Percentiles rank a stretch among this genome's conserved stretches.
Conservation (phyloP, 2,888 invertebrate species). For the Oscheius myriophilus region DNA sequence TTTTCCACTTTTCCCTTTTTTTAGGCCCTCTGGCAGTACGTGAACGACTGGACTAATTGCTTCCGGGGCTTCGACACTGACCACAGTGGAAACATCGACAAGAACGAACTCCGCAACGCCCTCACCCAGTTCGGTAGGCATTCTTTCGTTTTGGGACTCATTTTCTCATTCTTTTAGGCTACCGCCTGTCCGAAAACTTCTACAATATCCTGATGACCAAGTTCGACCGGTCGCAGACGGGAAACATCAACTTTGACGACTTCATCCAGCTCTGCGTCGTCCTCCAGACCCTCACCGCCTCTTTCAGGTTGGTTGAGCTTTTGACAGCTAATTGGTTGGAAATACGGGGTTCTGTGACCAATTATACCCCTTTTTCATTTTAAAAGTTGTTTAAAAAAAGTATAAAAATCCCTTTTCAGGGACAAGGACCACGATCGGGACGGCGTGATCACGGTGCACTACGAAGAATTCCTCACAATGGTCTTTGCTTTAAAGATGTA, state of each 20-base stretch:
- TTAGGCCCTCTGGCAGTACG: constrained; percentile 90
- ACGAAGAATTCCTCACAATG: constrained; percentile 89
- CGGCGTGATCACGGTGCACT: constrained; percentile 81
- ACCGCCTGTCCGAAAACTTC: constrained; percentile 82
- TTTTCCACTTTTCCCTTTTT: constrained; percentile 3
- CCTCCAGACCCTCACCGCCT: constrained; percentile 77
- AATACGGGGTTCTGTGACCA: too few species aligned
- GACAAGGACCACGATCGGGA: constrained; percentile 82
- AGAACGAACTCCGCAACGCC: constrained; percentile 87
- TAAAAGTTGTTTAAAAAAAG: too few species aligned
- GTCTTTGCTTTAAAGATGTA: constrained; percentile 78
- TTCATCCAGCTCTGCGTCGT: constrained; percentile 87
- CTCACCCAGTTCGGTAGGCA: constrained; percentile 80
- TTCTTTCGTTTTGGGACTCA: constrained; percentile 2
- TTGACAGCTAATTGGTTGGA: background rate
- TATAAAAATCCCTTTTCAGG: constrained; percentile 33
- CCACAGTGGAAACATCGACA: constrained; percentile 87
- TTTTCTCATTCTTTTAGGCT: constrained; percentile 71
- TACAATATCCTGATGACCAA: constrained; percentile 85
- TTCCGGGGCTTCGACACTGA: constrained; percentile 93
- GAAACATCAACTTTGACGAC: constrained; percentile 94
- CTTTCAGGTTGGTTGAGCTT: constrained; percentile 77
- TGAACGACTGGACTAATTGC: constrained; percentile 96
- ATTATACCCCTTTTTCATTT: too few species aligned
- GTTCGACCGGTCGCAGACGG: constrained; percentile 90